These are phyloP conservation scores for Zaprionus ornatus DNA, from an alignment of 1,140 invertebrate species.

Conservation along the genomic window DNA sequence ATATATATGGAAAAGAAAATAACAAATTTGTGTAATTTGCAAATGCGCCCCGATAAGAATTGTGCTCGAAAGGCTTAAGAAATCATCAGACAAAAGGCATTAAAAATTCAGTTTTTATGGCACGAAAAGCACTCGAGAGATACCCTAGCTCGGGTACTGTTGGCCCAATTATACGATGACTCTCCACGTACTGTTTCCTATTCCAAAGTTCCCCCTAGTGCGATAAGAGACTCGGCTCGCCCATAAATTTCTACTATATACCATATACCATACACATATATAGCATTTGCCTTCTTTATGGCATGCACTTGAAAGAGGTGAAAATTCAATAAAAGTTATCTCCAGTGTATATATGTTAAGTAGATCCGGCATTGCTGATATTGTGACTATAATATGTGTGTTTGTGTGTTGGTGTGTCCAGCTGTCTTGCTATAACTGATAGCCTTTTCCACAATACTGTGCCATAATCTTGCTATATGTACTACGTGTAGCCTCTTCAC, in stretches of 20 bases:
- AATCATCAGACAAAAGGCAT: slow-evolving; percentile 40
- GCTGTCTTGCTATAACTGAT: slow-evolving; percentile 2
- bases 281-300: background rate
- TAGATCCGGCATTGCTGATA: background rate
- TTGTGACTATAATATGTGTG: background rate
- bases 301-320: slow-evolving; percentile 8
- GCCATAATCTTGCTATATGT: background rate
- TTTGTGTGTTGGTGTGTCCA: background rate
- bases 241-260: slow-evolving; percentile 15
- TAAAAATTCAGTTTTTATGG: slow-evolving; percentile 26
- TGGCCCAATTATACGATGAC: slow-evolving; percentile 34
- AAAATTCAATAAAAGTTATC: slow-evolving; percentile 13
- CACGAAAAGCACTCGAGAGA: slow-evolving; percentile 18
- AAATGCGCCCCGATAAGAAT: slow-evolving; percentile 19
- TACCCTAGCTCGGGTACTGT: slow-evolving; percentile 4
- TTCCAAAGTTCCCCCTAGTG: slow-evolving; percentile 26
- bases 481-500: background rate
- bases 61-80: slow-evolving; percentile 30
- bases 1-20: slow-evolving; percentile 33
- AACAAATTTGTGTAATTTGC: background rate
- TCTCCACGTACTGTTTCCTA: slow-evolving; percentile 28
- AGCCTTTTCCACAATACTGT: background rate
- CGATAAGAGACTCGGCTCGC: slow-evolving; percentile 20
- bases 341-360: background rate
- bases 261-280: background rate